Evolutionary conservation across 2,888 invertebrate genomes (phyloP).

Genomic region (Congeria kusceri): DNA sequence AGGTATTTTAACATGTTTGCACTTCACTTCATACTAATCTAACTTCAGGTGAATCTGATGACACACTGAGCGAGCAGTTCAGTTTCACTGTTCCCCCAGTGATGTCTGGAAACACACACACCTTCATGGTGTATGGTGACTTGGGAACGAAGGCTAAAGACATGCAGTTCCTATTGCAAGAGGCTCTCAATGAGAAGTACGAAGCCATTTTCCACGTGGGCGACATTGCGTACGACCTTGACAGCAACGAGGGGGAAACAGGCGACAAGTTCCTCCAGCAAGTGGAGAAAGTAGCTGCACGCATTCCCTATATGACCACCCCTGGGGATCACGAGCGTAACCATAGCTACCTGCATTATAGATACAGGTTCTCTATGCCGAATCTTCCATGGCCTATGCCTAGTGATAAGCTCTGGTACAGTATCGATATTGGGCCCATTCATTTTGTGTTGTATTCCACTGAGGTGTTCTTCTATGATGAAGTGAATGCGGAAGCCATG

Average conservation of each 20-base stretch:
- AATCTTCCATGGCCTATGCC: conserved; percentile 80
- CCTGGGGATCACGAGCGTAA: conserved; percentile 80
- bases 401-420: conserved; percentile 83
- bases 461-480: conserved; percentile 79
- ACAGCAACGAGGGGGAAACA: conserved; percentile 75
- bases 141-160: conserved; percentile 75
- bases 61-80: conserved; percentile 74
- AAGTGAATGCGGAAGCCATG: conserved; percentile 87
- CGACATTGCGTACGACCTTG: conserved; percentile 82
- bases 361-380: conserved; percentile 80
- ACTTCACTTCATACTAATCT: too few species aligned
- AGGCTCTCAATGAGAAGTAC: conserved; percentile 72
- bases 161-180: conserved; percentile 74
- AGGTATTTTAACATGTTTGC: too few species aligned
- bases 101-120: conserved; percentile 71
- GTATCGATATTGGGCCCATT: conserved; percentile 80
- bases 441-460: conserved; percentile 80
- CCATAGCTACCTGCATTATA: conserved; percentile 71
- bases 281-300: conserved; percentile 79
- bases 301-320: conserved; percentile 81
- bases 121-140: conserved; percentile 82
- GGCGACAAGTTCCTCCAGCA: conserved; percentile 80
- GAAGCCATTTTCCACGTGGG: conserved; percentile 80
- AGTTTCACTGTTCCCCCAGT: conserved; percentile 78
- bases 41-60: conserved; percentile 27